Base-by-base conservation (phyloP, 2,888 invertebrate genomes). In the Conchocele bisecta region DNA sequence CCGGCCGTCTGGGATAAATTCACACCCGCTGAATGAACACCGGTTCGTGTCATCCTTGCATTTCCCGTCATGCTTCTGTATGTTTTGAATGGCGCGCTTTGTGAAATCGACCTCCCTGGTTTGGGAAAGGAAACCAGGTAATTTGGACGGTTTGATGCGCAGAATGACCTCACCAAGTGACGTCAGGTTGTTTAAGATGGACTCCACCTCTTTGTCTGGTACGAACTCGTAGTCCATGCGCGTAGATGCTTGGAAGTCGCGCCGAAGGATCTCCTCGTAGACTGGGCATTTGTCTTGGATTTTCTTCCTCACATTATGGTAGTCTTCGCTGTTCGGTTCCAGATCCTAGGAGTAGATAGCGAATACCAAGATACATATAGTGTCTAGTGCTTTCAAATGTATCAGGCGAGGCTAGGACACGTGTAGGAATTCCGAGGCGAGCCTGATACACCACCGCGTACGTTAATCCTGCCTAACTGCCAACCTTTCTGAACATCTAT, bases 191-290 rank as follows among this genome's bases (percentile, higher is more conserved):
- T 42, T 29, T 35, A 71, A 61, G 2, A 74, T 28, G 17, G 42
- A 37, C n/a, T 77, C 74, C 20, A 60, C 64, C 28, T 44, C 31
- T 0, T 67, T 61, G 20, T 77, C 67, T 5, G 66, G 74, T 3
- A 60, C 46, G 17, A 71, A 68, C 39, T 74, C 77, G 54, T 77
- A 77, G 22, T 71, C 70, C 22, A 74, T 39, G n/a, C 77, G 26
- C 0, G 61, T 64, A 0, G 74, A 50, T 6, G 60, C 60, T 29
- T 71, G 67, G 53, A 77, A 74, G 39, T 77, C 73, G 1, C 67
- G 59, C 15, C 77, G 64, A 0, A 77, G 50, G 44, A 77, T 77
- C 51, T 77, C 77, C 41, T 77, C 74, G 37, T 77, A 77, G 1
- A 77, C 68, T 2, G 70, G 77, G 56, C 77, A 74, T 50, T 74